These are phyloP conservation scores for Ostrea edulis DNA, from an alignment of 1,140 invertebrate genomes.

Conservation along the genomic window DNA sequence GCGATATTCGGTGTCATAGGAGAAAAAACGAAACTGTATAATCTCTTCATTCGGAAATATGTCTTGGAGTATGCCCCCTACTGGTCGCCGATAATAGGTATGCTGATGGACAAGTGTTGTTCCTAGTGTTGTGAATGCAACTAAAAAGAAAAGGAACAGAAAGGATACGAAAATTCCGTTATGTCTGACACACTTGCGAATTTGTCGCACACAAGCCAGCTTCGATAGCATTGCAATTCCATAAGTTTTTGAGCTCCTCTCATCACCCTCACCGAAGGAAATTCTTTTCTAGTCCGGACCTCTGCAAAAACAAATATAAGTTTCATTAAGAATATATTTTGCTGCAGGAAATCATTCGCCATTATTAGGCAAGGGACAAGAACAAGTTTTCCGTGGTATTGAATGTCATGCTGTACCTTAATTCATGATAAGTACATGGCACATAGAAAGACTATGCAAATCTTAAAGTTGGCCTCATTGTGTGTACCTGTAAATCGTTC, in stretches of 20 bases:
- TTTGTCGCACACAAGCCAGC: neutral
- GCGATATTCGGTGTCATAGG: constrained; percentile 1
- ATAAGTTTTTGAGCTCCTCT: neutral
- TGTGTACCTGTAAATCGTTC: too few relatives aligned
- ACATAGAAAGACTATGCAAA: too few relatives aligned
- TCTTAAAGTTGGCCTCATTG: too few relatives aligned
- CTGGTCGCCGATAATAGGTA: neutral
- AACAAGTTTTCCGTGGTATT: too few relatives aligned
- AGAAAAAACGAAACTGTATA: constrained; percentile 1
- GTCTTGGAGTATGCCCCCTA: neutral
- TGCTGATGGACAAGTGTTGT: constrained; percentile 12
- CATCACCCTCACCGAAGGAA: neutral
- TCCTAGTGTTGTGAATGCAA: neutral
- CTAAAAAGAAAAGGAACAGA: neutral
- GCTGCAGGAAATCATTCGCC: neutral
- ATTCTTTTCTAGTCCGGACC: neutral
- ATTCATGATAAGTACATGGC: too few relatives aligned
- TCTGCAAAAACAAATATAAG: neutral
- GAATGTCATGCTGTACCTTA: too few relatives aligned
- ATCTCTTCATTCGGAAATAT: constrained; percentile 2
- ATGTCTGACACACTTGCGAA: neutral
- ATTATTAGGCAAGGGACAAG: neutral
- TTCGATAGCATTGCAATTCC: neutral
- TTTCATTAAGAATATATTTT: neutral
- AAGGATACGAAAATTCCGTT: neutral